These are phyloP conservation scores for Drosophila jambulina DNA, from an alignment of 1,140 invertebrate species.

Conservation along the genomic window DNA sequence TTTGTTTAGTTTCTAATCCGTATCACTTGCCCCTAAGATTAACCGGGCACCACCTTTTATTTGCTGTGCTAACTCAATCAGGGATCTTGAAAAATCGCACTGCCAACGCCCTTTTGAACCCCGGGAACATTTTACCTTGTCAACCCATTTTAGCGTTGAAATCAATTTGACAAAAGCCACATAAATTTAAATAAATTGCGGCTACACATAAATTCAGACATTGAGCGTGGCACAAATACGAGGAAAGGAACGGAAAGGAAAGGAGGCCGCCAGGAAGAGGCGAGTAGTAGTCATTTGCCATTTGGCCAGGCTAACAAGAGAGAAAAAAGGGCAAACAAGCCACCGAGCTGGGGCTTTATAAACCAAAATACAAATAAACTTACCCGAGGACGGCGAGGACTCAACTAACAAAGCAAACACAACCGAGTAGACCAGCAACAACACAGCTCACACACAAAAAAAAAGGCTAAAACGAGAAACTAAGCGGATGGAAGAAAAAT, in stretches of 20 bases:
- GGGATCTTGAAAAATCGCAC: conserved; percentile 52
- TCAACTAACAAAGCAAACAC: conserved; percentile 79
- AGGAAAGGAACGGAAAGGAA: neutral
- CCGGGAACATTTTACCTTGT: conserved; percentile 63
- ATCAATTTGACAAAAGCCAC: conserved; percentile 82
- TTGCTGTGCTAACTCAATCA: conserved; percentile 69
- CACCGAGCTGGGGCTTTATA: conserved; percentile 43
- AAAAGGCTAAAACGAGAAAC: conserved; percentile 59
- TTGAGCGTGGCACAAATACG: conserved; percentile 29
- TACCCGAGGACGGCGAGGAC: conserved; percentile 61
- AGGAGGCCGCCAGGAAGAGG: conserved; percentile 15
- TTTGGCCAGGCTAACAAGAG: conserved; percentile 28
- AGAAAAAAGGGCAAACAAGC: conserved; percentile 19
- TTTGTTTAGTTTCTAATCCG: conserved; percentile 16
- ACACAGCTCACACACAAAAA: conserved; percentile 12
- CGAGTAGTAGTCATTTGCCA: conserved; percentile 38
- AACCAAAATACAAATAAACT: conserved; percentile 80
- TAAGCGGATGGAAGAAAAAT: conserved; percentile 40
- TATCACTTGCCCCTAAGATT: conserved; percentile 43
- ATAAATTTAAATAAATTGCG: conserved; percentile 83
- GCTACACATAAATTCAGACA: conserved; percentile 78
- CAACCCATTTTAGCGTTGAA: conserved; percentile 80
- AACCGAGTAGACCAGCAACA: conserved; percentile 13
- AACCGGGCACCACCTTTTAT: conserved; percentile 16
- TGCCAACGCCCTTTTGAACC: conserved; percentile 35